phyloP scores from a whole-genome alignment of 2,797 vertebrate species.

The Etheostoma nigrum region DNA sequence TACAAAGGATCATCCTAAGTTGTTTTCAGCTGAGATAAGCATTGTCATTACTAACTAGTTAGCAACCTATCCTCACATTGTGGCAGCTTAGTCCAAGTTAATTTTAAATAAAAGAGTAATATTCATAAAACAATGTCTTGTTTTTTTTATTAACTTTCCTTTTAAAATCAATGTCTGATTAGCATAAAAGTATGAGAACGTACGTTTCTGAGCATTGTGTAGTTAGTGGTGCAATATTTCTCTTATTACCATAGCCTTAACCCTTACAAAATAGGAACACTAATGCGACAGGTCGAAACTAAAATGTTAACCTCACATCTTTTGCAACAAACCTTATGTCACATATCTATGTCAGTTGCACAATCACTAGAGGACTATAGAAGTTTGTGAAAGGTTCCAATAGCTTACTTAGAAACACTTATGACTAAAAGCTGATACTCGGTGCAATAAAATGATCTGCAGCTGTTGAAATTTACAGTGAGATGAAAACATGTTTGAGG shows the following conservation, averaged over 20 bases:
- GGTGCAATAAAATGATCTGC: no score
- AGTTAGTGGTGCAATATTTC: not conserved
- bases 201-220: no score
- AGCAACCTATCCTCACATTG: not conserved
- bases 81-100: not conserved
- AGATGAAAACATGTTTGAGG: not conserved
- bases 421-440: not conserved
- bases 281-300: not conserved
- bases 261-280: not conserved
- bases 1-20: not conserved
- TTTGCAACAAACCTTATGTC: not conserved
- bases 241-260: not conserved
- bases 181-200: not conserved
- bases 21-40: not conserved
- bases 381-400: not conserved
- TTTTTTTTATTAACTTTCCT: not conserved
- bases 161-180: not conserved
- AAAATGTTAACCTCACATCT: not conserved
- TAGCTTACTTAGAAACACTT: not conserved
- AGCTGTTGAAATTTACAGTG: not conserved
- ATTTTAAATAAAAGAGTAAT: not conserved
- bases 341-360: not conserved
- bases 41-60: not conserved
- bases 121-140: not conserved
- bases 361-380: not conserved